Conservation (phyloP, 1,140 invertebrate species). For the Nasonia longicornis region DNA sequence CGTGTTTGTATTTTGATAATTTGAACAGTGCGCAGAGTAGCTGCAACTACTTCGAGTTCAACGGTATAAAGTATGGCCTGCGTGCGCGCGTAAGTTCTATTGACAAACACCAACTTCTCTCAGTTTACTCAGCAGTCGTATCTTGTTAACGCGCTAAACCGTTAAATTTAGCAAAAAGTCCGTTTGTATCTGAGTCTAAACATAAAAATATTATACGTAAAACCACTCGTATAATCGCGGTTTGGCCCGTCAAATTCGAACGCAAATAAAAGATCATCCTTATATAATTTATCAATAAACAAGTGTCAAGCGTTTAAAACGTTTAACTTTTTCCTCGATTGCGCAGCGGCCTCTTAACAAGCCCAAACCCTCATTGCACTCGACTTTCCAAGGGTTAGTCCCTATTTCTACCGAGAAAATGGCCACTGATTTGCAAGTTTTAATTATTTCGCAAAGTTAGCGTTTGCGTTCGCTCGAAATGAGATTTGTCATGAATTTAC, state of each 20-base stretch:
- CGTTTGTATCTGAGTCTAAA: neutral
- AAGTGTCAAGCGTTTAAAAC: neutral
- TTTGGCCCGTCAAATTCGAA: too few relatives aligned
- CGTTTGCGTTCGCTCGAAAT: neutral
- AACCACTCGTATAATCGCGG: neutral
- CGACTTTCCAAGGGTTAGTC: neutral
- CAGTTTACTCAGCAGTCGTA: neutral
- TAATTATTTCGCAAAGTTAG: slow-evolving; percentile 39
- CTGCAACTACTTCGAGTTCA: neutral
- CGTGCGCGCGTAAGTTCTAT: neutral
- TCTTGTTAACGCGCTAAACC: neutral
- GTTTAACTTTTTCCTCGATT: neutral
- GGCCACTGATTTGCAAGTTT: slow-evolving; percentile 39
- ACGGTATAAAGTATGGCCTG: neutral
- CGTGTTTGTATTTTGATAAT: neutral
- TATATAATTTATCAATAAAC: neutral
- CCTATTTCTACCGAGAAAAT: neutral
- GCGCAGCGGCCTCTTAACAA: neutral
- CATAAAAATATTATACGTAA: neutral
- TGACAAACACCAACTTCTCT: neutral
- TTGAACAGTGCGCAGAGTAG: neutral
- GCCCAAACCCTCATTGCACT: neutral
- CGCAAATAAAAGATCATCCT: too few relatives aligned
- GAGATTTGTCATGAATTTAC: slow-evolving; percentile 37
- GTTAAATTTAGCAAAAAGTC: neutral